These are phyloP conservation scores for Drosophila hamatofila DNA, from an alignment of 2,888 invertebrate species.

Conservation along the genomic window DNA sequence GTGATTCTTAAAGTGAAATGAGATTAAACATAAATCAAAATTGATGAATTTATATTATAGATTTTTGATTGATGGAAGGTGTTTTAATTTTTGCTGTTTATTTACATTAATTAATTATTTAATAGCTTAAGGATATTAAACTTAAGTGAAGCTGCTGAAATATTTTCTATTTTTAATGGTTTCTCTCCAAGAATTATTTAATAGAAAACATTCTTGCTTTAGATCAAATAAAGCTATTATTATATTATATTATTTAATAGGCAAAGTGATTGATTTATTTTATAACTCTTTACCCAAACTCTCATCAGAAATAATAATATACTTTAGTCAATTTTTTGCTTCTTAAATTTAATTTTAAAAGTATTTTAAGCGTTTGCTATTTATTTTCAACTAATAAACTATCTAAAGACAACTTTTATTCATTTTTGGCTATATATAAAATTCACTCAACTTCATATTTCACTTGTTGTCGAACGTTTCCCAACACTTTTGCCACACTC, in stretches of 20 bases:
- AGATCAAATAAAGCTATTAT: too few relatives aligned
- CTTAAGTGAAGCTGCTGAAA: neutral
- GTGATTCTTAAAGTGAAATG: neutral
- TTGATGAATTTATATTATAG: neutral
- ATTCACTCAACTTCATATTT: conserved; percentile 17
- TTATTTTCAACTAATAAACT: conserved; percentile 24
- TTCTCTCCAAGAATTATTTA: neutral
- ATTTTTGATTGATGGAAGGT: neutral
- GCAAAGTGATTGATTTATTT: too few relatives aligned
- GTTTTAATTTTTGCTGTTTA: neutral
- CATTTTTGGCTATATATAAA: conserved; percentile 20
- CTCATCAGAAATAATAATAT: neutral
- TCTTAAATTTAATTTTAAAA: neutral
- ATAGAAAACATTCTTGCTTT: neutral
- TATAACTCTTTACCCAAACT: neutral
- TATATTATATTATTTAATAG: too few relatives aligned
- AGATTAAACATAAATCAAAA: neutral
- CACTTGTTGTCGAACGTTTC: conserved; percentile 25
- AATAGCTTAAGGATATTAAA: neutral
- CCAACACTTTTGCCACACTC: conserved; percentile 46
- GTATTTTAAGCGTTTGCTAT: neutral
- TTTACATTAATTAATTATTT: neutral
- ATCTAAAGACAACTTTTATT: conserved; percentile 22
- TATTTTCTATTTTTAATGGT: neutral
- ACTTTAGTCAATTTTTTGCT: neutral